Percentiles rank a stretch among this genome's conserved stretches.
Evolutionary conservation across 2,797 vertebrate species (phyloP).

Genomic region (Siniperca scherzeri): DNA sequence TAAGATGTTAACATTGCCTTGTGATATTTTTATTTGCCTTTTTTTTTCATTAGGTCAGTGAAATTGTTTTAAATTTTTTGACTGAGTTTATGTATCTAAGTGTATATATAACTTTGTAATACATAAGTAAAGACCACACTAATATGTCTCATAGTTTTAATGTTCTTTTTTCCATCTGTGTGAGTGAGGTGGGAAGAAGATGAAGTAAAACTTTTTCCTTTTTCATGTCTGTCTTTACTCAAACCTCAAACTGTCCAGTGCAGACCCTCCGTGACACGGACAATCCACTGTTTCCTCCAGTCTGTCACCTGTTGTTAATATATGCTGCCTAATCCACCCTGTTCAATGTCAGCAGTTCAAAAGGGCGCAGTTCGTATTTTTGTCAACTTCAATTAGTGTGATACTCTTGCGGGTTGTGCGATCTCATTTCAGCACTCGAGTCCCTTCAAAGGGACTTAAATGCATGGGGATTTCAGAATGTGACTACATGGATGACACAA

Average conservation of each 20-base stretch:
- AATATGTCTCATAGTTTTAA: constrained; percentile 1
- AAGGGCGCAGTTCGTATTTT: constrained; percentile 92
- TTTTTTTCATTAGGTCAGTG: constrained; percentile 49
- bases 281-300: constrained; percentile 61
- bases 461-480: constrained; percentile 60
- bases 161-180: background rate
- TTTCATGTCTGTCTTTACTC: constrained; percentile 28
- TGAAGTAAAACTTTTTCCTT: constrained; percentile 26
- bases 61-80: constrained; percentile 46
- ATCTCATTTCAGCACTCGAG: constrained; percentile 89
- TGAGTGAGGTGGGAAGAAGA: constrained; percentile 2
- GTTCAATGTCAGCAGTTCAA: constrained; percentile 94
- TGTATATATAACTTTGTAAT: constrained; percentile 71
- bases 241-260: constrained; percentile 29
- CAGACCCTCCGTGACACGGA: constrained; percentile 44
- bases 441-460: constrained; percentile 72
- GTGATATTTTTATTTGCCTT: constrained; percentile 56
- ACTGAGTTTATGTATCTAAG: constrained; percentile 47
- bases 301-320: constrained; percentile 95
- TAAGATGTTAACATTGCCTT: constrained; percentile 45
- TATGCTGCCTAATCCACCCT: constrained; percentile 90
- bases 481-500: constrained; percentile 57
- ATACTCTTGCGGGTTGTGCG: constrained; percentile 87
- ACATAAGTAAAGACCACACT: constrained; percentile 68
- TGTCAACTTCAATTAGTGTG: constrained; percentile 94